Conservation (phyloP, 2,797 vertebrate genomes). For the Melanotaenia boesemani region DNA sequence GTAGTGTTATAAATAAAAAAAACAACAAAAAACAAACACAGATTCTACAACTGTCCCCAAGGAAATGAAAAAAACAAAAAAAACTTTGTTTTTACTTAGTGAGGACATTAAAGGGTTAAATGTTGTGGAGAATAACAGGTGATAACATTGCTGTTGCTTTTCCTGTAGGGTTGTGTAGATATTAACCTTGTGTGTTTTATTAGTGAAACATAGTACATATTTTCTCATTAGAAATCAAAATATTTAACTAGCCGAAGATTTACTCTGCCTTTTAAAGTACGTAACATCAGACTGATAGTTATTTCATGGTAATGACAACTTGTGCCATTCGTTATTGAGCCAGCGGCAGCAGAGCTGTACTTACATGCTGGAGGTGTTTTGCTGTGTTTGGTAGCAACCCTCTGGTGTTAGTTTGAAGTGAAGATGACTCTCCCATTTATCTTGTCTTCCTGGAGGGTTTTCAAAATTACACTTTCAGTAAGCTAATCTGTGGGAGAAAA, state of each 20-base stretch:
- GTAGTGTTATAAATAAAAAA: no score
- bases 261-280: background rate
- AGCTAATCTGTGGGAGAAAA: background rate
- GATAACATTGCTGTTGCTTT: constrained; percentile 3
- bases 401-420: background rate
- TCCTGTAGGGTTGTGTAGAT: background rate
- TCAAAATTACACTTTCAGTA: constrained; percentile 4
- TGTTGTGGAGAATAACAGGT: background rate
- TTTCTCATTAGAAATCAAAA: background rate
- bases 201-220: background rate
- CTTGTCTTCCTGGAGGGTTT: constrained; percentile 20
- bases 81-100: no score
- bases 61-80: no score
- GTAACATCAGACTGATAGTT: constrained; percentile 1
- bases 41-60: no score
- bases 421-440: constrained; percentile 26
- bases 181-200: background rate
- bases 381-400: constrained; percentile 16
- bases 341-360: background rate
- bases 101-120: background rate
- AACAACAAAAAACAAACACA: no score
- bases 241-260: constrained; percentile 18
- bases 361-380: constrained; percentile 19
- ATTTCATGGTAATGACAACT: background rate
- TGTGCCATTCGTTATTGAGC: constrained; percentile 1